These are phyloP conservation scores for Pygmarrhopalites habei DNA, from an alignment of 1,140 invertebrate genomes.

Conservation along the genomic window DNA sequence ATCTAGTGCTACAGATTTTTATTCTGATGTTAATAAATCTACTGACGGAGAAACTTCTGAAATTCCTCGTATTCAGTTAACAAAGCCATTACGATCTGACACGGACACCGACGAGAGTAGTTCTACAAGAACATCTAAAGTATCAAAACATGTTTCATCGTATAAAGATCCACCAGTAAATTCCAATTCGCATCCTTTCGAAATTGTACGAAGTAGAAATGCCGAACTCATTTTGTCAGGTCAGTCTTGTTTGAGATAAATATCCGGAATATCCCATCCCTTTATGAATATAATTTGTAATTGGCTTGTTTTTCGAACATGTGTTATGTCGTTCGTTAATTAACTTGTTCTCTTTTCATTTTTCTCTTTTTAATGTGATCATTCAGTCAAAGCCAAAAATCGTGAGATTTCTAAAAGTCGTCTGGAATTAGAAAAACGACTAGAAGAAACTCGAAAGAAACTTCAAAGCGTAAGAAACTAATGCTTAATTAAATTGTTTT, in stretches of 20 bases:
- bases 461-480: slow-evolving; percentile 69
- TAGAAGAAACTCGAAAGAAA: slow-evolving; percentile 78
- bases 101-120: slow-evolving; percentile 38
- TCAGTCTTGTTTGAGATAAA: too few species aligned
- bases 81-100: slow-evolving; percentile 19
- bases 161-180: slow-evolving; percentile 16
- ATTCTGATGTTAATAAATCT: slow-evolving; percentile 38
- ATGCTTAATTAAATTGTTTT: too few species aligned
- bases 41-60: slow-evolving; percentile 37
- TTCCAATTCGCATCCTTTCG: slow-evolving; percentile 23
- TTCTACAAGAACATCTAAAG: slow-evolving; percentile 20
- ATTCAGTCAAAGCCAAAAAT: slow-evolving; percentile 46
- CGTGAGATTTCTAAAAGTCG: slow-evolving; percentile 62
- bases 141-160: slow-evolving; percentile 6
- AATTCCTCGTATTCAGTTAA: slow-evolving; percentile 1
- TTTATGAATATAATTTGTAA: too few species aligned
- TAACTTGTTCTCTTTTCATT: too few species aligned
- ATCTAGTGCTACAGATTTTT: slow-evolving; percentile 57
- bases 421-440: slow-evolving; percentile 72
- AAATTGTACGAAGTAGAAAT: slow-evolving; percentile 35
- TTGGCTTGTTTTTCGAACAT: too few species aligned
- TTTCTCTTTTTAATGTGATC: too few species aligned
- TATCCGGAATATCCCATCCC: too few species aligned
- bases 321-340: too few species aligned
- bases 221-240: slow-evolving; percentile 39